Evolutionary conservation across 2,113 vertebrate species (phyloP).

Genomic region (Bungarus multicinctus): DNA sequence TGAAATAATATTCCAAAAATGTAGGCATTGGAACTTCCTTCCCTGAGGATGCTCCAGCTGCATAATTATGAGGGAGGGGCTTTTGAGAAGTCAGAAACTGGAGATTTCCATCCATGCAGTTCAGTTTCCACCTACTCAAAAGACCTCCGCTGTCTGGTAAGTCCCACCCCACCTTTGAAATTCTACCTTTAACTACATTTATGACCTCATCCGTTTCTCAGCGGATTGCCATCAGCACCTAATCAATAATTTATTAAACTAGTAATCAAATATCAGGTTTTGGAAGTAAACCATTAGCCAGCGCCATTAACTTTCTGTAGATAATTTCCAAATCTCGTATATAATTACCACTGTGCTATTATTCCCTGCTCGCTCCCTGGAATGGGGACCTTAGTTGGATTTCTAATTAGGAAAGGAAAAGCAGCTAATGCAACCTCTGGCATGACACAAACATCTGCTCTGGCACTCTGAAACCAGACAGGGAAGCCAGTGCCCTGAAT

Average conservation of each 20-base stretch:
- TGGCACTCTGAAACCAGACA: conserved; percentile 43
- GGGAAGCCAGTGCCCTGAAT: conserved; percentile 41
- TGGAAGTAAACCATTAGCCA: conserved; percentile 57
- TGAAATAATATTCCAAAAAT: neutral
- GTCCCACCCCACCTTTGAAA: conserved; percentile 14
- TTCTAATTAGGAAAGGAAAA: conserved; percentile 43
- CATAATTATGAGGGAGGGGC: neutral
- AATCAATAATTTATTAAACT: conserved; percentile 56
- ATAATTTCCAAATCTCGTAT: conserved; percentile 56
- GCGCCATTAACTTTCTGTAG: conserved; percentile 55
- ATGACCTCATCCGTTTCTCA: conserved; percentile 19
- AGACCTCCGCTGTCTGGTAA: conserved; percentile 37
- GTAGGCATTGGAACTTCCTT: neutral
- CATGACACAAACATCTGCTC: conserved; percentile 36
- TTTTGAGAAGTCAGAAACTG: rapidly evolving
- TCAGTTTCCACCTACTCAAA: conserved; percentile 1
- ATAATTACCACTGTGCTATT: neutral
- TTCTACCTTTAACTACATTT: conserved; percentile 36
- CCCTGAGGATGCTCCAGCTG: too few relatives aligned
- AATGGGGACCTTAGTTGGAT: neutral
- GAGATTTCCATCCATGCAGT: neutral
- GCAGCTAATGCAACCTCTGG: conserved; percentile 51
- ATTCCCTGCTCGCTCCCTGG: neutral
- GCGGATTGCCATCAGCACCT: conserved; percentile 18
- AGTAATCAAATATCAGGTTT: conserved; percentile 19